Base-by-base conservation (phyloP, 1,140 invertebrate genomes). In the Ruditapes philippinarum region DNA sequence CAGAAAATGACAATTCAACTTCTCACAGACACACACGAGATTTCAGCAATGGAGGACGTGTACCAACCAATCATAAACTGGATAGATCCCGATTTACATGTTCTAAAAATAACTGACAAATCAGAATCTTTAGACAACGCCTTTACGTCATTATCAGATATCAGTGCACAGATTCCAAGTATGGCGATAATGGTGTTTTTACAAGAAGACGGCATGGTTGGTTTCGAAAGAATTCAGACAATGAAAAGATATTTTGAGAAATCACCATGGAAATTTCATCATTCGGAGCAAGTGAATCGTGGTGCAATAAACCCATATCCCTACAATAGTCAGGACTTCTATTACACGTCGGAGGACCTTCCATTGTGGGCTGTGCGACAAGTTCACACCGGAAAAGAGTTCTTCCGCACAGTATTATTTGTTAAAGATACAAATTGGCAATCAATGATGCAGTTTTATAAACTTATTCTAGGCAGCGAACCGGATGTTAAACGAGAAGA, bases 351-450 rank as follows among this genome's bases (percentile, higher is more conserved):
- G 19, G 91, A 92, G 38, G 94, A 95, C 54, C 91, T 94, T 81
- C 94, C 94, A 17, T 89, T 95, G 25, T 95, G 94, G 92, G 92
- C 92, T 3, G 91, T 94, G 0, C 84, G 94, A 38, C 93, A 93
- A 65, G 93, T 95, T 83, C 94, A 95, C 91, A 93, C 93, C 84
- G 94, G 94, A 31, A 94, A 94, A 68, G 93, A 95, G 82, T 94
- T 93, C 85, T 87, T 95, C 51, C 91, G 94, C 22, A 68, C 92
- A 36, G 91, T 94, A 31, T 76, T 94, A 60, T 94, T 94, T 54
- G 90, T 91, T n/a, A 92, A 90, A 74, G 90, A 93, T 33, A 91
- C 90, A n/a, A 93, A 92, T 57, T 95, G 94, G 94, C 28, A 89
- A 17, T 93, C 94, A 79, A 94, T 93, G 93, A 89, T 95, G 40